phyloP scores from a whole-genome alignment of 2,113 vertebrate species.

The Aegithalos caudatus region DNA sequence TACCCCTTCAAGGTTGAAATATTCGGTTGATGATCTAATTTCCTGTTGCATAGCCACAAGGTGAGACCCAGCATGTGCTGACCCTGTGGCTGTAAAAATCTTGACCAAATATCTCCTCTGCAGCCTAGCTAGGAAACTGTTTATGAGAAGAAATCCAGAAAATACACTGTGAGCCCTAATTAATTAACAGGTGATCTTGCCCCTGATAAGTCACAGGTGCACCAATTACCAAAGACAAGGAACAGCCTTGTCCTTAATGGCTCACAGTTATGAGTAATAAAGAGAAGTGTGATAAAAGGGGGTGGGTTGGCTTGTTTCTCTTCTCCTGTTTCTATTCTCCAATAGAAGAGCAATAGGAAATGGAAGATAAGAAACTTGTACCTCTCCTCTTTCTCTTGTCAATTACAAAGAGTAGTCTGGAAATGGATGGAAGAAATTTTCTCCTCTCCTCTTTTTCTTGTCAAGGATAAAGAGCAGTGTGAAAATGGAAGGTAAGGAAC shows the following conservation, averaged over 20 bases:
- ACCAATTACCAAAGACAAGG: neutral
- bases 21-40: rapidly evolving
- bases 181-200: neutral
- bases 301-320: neutral
- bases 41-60: neutral
- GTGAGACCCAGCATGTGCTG: neutral
- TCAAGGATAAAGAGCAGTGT: neutral
- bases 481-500: no score
- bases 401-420: neutral
- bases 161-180: neutral
- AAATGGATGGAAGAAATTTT: neutral
- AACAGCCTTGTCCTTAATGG: neutral
- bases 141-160: neutral
- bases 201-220: neutral
- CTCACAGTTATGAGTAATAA: neutral
- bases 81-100: neutral
- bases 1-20: neutral
- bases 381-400: neutral
- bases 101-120: neutral
- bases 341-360: neutral
- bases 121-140: neutral
- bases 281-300: neutral
- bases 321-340: neutral
- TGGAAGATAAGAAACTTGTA: neutral
- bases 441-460: neutral